phyloP scores from a whole-genome alignment of 2,888 invertebrate genomes.

The Piscicola geometra region DNA sequence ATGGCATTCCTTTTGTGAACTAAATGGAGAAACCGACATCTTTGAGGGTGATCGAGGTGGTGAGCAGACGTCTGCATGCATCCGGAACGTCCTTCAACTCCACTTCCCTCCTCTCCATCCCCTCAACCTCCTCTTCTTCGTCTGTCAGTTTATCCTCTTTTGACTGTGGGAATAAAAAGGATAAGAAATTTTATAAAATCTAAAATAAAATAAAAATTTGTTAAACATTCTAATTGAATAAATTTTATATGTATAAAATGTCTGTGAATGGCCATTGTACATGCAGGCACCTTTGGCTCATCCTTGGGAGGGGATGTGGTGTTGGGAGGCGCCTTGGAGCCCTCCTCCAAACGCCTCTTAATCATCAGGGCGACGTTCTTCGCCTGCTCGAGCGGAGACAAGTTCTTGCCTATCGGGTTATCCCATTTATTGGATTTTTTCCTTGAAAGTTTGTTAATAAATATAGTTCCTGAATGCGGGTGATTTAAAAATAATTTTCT shows the following conservation, averaged over 20 bases:
- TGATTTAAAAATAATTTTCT: no score
- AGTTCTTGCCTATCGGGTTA: slow-evolving; percentile 5
- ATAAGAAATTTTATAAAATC: neutral
- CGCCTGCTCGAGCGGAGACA: neutral
- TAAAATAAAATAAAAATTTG: neutral
- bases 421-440: slow-evolving; percentile 15
- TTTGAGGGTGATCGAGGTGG: neutral
- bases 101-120: neutral
- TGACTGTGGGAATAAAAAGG: neutral
- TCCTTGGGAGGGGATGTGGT: neutral
- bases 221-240: no score
- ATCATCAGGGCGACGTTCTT: slow-evolving; percentile 13
- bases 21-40: neutral
- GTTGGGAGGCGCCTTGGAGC: neutral
- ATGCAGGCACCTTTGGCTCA: no score
- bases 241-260: no score
- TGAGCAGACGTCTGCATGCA: neutral
- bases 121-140: neutral
- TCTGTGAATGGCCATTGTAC: no score
- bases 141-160: neutral
- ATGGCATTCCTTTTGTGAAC: no score
- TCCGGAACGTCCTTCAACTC: neutral
- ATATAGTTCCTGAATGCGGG: neutral
- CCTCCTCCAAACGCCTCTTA: neutral
- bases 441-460: neutral